A percentile compares a stretch with the other conserved stretches of the same genome.
These are phyloP conservation scores for Macquaria australasica DNA, from an alignment of 2,113 vertebrate genomes.

Conservation along the genomic window DNA sequence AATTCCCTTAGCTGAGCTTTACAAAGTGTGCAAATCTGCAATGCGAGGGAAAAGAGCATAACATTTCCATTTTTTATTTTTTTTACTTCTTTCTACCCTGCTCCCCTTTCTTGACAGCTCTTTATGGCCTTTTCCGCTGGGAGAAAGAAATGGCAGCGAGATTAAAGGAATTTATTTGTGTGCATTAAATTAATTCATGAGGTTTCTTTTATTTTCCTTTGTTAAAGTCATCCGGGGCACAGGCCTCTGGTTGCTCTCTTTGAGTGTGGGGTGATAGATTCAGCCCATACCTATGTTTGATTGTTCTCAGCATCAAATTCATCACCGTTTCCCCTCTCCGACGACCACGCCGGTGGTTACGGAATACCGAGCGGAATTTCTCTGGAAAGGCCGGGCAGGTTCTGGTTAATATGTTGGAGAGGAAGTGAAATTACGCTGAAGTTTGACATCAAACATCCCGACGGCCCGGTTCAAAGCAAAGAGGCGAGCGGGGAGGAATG, in stretches of 20 bases:
- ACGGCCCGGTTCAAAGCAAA: slow-evolving; percentile 75
- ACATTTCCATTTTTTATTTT: slow-evolving; percentile 41
- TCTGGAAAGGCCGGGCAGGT: slow-evolving; percentile 64
- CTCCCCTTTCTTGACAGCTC: slow-evolving; percentile 62
- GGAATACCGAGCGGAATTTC: slow-evolving; percentile 56
- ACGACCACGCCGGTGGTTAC: slow-evolving; percentile 62
- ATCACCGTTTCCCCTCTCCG: slow-evolving; percentile 73
- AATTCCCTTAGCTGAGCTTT: slow-evolving; percentile 55
- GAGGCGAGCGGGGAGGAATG: slow-evolving; percentile 54
- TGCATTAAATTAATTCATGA: slow-evolving; percentile 73
- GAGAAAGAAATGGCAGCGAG: slow-evolving; percentile 73
- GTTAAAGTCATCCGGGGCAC: slow-evolving; percentile 69
- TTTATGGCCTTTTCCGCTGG: slow-evolving; percentile 60
- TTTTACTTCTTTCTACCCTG: slow-evolving; percentile 11
- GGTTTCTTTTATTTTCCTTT: slow-evolving; percentile 66
- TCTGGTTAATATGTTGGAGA: slow-evolving; percentile 82
- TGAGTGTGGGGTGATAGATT: slow-evolving; percentile 79
- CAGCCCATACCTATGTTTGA: slow-evolving; percentile 77
- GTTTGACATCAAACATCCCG: slow-evolving; percentile 78
- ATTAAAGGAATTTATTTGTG: slow-evolving; percentile 82
- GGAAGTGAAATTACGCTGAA: slow-evolving; percentile 74
- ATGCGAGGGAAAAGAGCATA: slow-evolving; percentile 32
- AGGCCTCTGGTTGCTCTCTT: slow-evolving; percentile 72
- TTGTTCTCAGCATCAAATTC: slow-evolving; percentile 81
- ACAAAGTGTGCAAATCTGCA: slow-evolving; percentile 63